Evolutionary conservation across 2,797 vertebrate species (phyloP), one percentile per base, ranked within the genome.

Genomic region (Adelosebastes latens): DNA sequence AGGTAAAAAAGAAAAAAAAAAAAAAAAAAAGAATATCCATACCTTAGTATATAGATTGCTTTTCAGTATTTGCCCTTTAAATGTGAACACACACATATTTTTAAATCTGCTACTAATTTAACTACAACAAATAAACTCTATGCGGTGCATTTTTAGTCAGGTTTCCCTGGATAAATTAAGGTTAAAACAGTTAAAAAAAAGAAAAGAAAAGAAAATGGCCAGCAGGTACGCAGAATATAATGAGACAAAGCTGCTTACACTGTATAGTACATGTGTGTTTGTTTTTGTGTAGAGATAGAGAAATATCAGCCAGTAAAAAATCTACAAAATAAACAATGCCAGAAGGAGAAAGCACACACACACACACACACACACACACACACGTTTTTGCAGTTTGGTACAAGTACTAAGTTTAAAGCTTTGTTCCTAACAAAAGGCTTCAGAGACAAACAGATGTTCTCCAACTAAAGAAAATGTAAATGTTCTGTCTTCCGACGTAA

Each of bases 321-420:
- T 71, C 73, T 49, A 64, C 76, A 75, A 59, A 83, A 82, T 60
- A 82, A 82, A 84, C 71, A 82, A 69, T 20, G 16, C 66, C 81
- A 84, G 68, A 42, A 79, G 75, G 69, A 81, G 61, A 70, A 76
- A 67, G 6, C 31, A 16, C 59, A 72, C 55, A 61, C 29, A 34
- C 34, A 25, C 42, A 22, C 31, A 22, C 39, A 8, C 14, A 52
- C 16, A 29, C 42, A 65, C 34, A 76, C 24, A 59, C 13, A 60
- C 8, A 66, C 4, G 0, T 1, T 39, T 62, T n/a, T 61, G 32
- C n/a, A 22, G 34, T 61, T 22, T 69, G 46, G 14, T 56, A 62
- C 72, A 2, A 72, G 29, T 61, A 56, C 76, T 72, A 67, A 32
- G 64, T 63, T 81, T 60, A n/a, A 60, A 71, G 18, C 39, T 76